phyloP scores from a whole-genome alignment of 2,113 vertebrate genomes.

The rat (Rattus norvegicus) region GRCr8 NC_086027.1:110256501-110257000 shows the following conservation, averaged over 20 bases:
- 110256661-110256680: conserved; percentile 41
- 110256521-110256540: neutral
- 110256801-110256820: conserved; percentile 58
- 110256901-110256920: conserved; percentile 24
- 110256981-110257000: neutral
- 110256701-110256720: conserved; percentile 42
- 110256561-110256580: conserved; percentile 30
- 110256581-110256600: neutral
- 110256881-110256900: conserved; percentile 57
- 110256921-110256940: neutral
- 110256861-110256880: conserved; percentile 59
- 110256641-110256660: neutral
- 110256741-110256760: neutral
- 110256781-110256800: conserved; percentile 51
- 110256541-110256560: neutral
- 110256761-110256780: conserved; percentile 49
- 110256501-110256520: conserved; percentile 50
- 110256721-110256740: neutral
- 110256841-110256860: conserved; percentile 64
- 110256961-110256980: neutral
- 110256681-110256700: conserved; percentile 56
- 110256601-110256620: conserved; percentile 1
- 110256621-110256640: neutral
- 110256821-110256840: conserved; percentile 69
- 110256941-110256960: neutral